A percentile compares a stretch with the other conserved stretches of the same genome.
Evolutionary conservation across 2,113 vertebrate genomes (phyloP).

Genomic region (Psittacula cyanocephala): DNA sequence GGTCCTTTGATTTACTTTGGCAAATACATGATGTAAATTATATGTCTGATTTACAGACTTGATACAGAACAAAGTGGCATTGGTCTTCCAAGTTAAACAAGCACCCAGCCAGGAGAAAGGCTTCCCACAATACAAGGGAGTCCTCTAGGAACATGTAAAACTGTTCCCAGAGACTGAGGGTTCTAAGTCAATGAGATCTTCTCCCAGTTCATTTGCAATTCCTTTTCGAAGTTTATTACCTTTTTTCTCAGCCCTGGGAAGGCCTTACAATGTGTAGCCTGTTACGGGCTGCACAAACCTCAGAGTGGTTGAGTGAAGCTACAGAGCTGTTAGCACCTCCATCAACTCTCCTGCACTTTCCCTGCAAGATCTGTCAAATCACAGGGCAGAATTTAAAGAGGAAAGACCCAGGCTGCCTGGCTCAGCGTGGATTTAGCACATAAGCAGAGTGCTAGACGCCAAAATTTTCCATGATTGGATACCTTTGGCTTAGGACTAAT

Average conservation of each 20-base stretch:
- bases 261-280: not conserved
- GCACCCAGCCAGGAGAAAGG: not conserved
- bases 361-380: not conserved
- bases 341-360: not conserved
- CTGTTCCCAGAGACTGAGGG: not conserved
- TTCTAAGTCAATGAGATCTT: not conserved
- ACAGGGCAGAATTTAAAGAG: not conserved
- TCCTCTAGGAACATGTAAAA: not conserved
- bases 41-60: not conserved
- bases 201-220: not conserved
- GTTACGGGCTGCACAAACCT: not conserved
- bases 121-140: not conserved
- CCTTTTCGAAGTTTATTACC: not conserved
- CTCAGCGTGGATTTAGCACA: not conserved
- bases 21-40: not conserved
- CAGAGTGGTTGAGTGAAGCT: not conserved
- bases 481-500: not conserved
- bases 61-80: not conserved
- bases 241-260: not conserved
- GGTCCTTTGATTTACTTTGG: not conserved
- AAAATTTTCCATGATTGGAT: not conserved
- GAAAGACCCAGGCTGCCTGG: not conserved
- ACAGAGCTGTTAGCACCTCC: not conserved
- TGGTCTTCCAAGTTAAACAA: constrained; percentile 25
- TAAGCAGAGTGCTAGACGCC: not conserved